Evolutionary conservation across 2,888 invertebrate species (phyloP), one percentile per base, ranked within the genome.

Genomic region (Megamerina dolium): DNA sequence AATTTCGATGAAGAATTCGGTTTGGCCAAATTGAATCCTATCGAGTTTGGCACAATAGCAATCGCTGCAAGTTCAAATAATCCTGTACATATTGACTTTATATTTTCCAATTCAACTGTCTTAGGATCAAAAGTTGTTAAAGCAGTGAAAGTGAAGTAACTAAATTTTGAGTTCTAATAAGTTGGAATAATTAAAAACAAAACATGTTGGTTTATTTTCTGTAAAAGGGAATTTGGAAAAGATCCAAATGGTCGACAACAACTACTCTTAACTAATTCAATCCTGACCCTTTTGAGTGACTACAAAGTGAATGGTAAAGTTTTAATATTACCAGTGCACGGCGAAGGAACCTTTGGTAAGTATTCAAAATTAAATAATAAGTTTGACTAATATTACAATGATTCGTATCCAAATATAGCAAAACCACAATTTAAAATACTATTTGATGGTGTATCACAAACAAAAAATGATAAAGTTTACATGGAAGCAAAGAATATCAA

Each of bases 271-370:
- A 43, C 45, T 10, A 17, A 46, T 5, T 41, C 48, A 8, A 29
- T 23, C n/a, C 10, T 57, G 3, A 46, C 41, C 17, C 26, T 40
- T 13, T 17, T 45, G 9, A 53, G 62, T 18, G 49, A 52, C 9
- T 71, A 71, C 50, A 57, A 51, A 2, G 58, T 66, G 4, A 51
- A 59, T 26, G 71, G 71, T 10, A 60, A 54, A 39, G 59, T 71
- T 26, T 51, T 70, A 8, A 52, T 70, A 21, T 45, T 70, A 20
- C 67, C 68, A 20, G 63, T 70, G 27, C 54, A 45, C 31, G 69
- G 69, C 8, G 46, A 42, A n/a, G 68, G 68, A 5, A 48, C 57
- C 20, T 21, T 55, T 9, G 45, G 57, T 56, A 27, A 48, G 49
- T 50, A 19, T 5, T 17, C n/a, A n/a, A n/a, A n/a, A n/a, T n/a